Evolutionary conservation across 64 coral and sea anemone species (phyloP).

Genomic region (Porites australiensis): DNA sequence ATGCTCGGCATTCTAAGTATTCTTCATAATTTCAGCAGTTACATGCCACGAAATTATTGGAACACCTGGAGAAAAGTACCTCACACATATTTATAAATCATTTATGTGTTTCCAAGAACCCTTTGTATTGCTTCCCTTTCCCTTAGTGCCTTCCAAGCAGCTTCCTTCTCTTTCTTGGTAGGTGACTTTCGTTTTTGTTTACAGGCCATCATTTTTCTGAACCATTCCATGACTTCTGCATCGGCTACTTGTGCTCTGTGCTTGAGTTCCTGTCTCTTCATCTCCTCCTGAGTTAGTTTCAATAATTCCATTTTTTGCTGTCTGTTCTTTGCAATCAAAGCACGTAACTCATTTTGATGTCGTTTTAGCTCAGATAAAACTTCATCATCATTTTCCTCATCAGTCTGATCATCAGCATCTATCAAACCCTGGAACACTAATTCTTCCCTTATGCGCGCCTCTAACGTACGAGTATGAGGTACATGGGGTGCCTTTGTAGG

Average conservation of each 20-base stretch:
- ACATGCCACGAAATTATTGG: no score
- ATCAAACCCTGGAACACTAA: constrained; percentile 89
- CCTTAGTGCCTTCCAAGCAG: constrained; percentile 89
- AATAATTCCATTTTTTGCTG: constrained; percentile 88
- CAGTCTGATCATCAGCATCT: constrained; percentile 76
- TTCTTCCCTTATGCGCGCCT: constrained; percentile 90
- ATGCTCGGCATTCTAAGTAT: no score
- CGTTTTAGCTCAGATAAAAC: constrained; percentile 87
- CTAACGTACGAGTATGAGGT: constrained; percentile 94
- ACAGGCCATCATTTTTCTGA: constrained; percentile 89
- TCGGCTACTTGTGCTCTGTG: constrained; percentile 87
- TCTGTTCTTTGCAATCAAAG: constrained; percentile 84
- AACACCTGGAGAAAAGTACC: no score
- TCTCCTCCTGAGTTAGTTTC: constrained; percentile 91
- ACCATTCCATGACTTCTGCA: constrained; percentile 95
- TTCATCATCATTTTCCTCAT: constrained; percentile 93
- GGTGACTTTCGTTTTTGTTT: constrained; percentile 98
- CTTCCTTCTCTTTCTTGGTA: constrained; percentile 93
- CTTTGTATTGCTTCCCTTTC: constrained; percentile 97
- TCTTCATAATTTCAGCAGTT: no score
- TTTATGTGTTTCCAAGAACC: constrained; percentile 82
- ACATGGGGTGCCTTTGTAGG: constrained; percentile 93
- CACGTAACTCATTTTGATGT: constrained; percentile 89
- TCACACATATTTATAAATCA: background rate
- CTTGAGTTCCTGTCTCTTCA: constrained; percentile 91